Percentiles rank a stretch among this genome's conserved stretches.
phyloP scores from a whole-genome alignment of 2,113 vertebrate species.

The Ciconia boyciana region DNA sequence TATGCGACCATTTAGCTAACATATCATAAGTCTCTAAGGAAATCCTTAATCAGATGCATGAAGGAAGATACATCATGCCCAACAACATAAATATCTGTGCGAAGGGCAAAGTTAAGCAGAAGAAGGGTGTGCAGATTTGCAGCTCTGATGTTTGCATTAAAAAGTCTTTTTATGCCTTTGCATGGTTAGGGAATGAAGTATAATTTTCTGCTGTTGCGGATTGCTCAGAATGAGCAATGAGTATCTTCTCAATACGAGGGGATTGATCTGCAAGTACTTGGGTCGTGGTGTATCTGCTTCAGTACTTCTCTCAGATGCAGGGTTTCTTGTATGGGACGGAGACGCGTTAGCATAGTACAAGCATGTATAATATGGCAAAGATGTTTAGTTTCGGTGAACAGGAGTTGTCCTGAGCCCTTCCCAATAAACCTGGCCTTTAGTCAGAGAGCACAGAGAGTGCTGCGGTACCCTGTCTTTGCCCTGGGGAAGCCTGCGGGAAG shows the following conservation, averaged over 20 bases:
- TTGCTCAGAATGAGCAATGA: background rate
- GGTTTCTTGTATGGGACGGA: background rate
- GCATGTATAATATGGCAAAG: background rate
- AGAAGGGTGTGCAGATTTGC: background rate
- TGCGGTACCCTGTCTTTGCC: background rate
- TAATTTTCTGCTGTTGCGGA: background rate
- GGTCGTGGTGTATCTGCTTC: background rate
- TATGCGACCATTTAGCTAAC: slow-evolving; percentile 11
- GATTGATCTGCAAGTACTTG: background rate
- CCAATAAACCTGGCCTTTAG: background rate
- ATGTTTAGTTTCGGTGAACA: background rate
- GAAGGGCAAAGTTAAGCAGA: background rate
- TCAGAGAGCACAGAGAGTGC: background rate
- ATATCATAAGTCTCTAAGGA: background rate
- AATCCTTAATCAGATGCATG: background rate
- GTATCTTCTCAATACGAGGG: background rate
- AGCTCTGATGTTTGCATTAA: background rate
- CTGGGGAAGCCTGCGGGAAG: background rate
- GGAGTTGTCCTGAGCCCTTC: background rate
- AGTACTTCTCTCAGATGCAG: background rate
- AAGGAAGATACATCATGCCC: background rate
- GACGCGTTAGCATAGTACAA: background rate
- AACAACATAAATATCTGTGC: background rate
- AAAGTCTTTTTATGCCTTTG: background rate
- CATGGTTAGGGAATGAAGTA: background rate